Evolutionary conservation across 2,888 invertebrate species (phyloP).

Genomic region (Graphium colonna): DNA sequence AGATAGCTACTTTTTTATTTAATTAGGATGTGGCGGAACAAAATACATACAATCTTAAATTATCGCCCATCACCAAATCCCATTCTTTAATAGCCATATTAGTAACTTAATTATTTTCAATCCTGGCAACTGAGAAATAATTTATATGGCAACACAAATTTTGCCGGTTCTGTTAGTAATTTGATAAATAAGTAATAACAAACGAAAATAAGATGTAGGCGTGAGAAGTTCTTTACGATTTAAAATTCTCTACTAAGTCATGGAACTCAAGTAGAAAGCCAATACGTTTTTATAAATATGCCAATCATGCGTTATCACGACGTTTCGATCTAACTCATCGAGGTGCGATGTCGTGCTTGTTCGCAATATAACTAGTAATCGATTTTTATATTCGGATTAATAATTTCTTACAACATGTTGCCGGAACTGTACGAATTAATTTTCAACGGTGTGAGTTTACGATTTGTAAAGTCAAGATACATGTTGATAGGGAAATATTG

Average conservation of each 20-base stretch:
- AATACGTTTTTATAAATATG: slow-evolving; percentile 37
- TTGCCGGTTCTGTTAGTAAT: too few species aligned
- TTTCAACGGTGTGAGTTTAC: neutral
- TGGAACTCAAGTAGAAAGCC: slow-evolving; percentile 32
- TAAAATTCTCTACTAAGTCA: slow-evolving; percentile 21
- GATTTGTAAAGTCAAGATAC: neutral
- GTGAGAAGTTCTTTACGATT: slow-evolving; percentile 11
- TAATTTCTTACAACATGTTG: slow-evolving; percentile 32
- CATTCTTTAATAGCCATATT: too few species aligned
- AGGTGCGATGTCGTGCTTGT: slow-evolving; percentile 45
- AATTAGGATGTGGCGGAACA: too few species aligned
- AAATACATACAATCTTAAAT: too few species aligned
- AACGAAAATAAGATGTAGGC: too few species aligned
- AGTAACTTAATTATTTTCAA: too few species aligned
- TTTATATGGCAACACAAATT: too few species aligned
- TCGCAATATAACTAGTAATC: slow-evolving; percentile 50
- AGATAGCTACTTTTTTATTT: too few species aligned
- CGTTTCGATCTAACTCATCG: slow-evolving; percentile 37
- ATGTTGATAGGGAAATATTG: neutral
- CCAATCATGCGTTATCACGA: slow-evolving; percentile 30
- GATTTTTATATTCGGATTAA: slow-evolving; percentile 43
- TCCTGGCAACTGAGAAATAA: too few species aligned
- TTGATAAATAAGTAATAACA: too few species aligned
- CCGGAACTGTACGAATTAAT: slow-evolving; percentile 18
- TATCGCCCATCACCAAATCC: too few species aligned